These are phyloP conservation scores for Cremastinae sp. DNA, from an alignment of 2,888 invertebrate species.

Conservation along the genomic window DNA sequence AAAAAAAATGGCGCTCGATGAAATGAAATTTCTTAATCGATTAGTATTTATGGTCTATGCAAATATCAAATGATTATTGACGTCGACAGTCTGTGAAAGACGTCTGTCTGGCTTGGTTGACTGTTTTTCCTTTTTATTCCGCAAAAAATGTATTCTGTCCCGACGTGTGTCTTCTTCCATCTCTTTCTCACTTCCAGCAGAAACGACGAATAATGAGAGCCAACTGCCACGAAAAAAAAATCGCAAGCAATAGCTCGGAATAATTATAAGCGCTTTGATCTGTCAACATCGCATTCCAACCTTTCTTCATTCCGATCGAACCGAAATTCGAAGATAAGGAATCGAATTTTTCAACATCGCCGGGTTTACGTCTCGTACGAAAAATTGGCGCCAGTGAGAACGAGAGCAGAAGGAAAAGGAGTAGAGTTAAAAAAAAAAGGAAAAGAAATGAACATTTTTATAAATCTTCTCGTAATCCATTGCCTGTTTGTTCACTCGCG, in stretches of 20 bases:
- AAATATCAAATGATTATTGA: slow-evolving; percentile 28
- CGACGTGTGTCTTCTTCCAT: slow-evolving; percentile 6
- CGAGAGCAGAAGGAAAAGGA: too few relatives aligned
- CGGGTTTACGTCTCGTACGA: too few relatives aligned
- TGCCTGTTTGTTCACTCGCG: slow-evolving; percentile 3
- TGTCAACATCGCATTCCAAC: too few relatives aligned
- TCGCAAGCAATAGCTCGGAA: slow-evolving; percentile 46
- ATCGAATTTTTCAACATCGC: too few relatives aligned
- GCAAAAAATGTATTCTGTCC: slow-evolving; percentile 22
- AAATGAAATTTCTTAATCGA: background rate
- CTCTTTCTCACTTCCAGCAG: slow-evolving; percentile 6
- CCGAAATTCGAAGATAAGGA: too few relatives aligned
- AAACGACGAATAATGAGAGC: slow-evolving; percentile 21
- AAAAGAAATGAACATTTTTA: background rate
- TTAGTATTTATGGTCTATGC: background rate
- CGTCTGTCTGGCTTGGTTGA: slow-evolving; percentile 48
- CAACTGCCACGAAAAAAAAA: slow-evolving; percentile 28
- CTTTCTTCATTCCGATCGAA: too few relatives aligned
- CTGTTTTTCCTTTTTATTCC: slow-evolving; percentile 13
- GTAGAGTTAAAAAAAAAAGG: background rate
- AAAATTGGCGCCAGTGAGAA: too few relatives aligned
- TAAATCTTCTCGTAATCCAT: slow-evolving; percentile 14
- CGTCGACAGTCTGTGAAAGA: slow-evolving; percentile 51
- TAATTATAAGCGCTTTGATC: slow-evolving; percentile 30
- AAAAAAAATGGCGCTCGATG: background rate